Percentiles rank a stretch among this genome's conserved stretches.
phyloP scores from a whole-genome alignment of 2,797 vertebrate species.

The Pterois miles region DNA sequence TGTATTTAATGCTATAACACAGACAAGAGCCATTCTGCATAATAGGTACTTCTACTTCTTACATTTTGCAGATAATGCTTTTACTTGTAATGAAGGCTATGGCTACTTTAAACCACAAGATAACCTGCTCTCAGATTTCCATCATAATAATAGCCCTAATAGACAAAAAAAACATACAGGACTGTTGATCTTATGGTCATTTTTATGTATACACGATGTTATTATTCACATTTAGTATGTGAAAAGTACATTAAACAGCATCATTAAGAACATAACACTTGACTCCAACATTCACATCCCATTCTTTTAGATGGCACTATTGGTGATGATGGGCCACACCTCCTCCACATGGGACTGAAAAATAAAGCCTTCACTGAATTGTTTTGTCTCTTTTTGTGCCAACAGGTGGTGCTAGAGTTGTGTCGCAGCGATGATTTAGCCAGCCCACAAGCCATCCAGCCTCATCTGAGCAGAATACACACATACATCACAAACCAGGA shows the following conservation, averaged over 20 bases:
- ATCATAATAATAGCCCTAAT: background rate
- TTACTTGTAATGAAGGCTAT: background rate
- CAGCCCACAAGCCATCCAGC: constrained; percentile 35
- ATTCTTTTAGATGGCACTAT: background rate
- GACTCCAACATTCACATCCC: background rate
- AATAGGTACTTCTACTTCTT: background rate
- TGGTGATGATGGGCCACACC: background rate
- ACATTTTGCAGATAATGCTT: background rate
- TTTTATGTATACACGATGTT: background rate
- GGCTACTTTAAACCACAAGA: background rate
- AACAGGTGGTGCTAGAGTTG: constrained; percentile 60
- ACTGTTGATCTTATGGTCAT: background rate
- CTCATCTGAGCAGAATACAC: constrained; percentile 44
- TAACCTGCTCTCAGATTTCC: too few species aligned
- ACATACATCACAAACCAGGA: constrained; percentile 18
- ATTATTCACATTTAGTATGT: background rate
- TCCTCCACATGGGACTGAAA: background rate
- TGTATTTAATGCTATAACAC: background rate
- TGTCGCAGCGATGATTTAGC: constrained; percentile 30
- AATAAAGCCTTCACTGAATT: background rate
- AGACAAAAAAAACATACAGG: background rate
- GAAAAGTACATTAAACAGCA: background rate
- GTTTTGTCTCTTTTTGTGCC: background rate
- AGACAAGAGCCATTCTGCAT: too few species aligned
- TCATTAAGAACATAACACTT: background rate